Evolutionary conservation across 1,140 invertebrate genomes (phyloP).

Genomic region (Palaemon carinicauda): DNA sequence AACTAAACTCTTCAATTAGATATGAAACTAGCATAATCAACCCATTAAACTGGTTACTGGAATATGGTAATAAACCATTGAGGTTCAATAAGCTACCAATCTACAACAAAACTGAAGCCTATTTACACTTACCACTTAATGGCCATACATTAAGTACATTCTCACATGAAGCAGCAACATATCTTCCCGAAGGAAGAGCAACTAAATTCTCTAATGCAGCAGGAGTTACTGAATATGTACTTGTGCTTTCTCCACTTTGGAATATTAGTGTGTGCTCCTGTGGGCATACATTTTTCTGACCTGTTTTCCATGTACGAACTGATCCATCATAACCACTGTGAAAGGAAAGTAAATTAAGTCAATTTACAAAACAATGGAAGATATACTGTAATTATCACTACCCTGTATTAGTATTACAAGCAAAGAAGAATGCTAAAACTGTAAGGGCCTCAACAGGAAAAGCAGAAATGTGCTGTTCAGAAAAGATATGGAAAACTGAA

Average conservation of each 20-base stretch:
- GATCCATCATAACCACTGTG: slow-evolving; percentile 73
- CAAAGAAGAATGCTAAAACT: too few relatives aligned
- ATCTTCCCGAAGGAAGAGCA: slow-evolving; percentile 70
- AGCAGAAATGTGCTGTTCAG: too few relatives aligned
- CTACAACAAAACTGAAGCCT: not conserved
- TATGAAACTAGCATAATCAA: too few relatives aligned
- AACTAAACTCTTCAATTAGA: too few relatives aligned
- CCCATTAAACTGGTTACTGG: too few relatives aligned
- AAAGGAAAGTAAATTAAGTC: not conserved
- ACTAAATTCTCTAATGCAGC: slow-evolving; percentile 68
- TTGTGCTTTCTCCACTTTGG: slow-evolving; percentile 67
- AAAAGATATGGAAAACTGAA: too few relatives aligned
- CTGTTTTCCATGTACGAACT: slow-evolving; percentile 71
- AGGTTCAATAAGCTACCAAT: not conserved
- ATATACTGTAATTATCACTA: too few relatives aligned
- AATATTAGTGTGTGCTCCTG: slow-evolving; percentile 73
- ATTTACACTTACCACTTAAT: slow-evolving; percentile 63
- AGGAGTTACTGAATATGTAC: slow-evolving; percentile 69
- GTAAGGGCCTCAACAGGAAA: too few relatives aligned
- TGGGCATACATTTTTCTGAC: slow-evolving; percentile 64
- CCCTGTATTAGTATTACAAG: too few relatives aligned
- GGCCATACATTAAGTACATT: slow-evolving; percentile 72
- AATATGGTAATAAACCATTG: too few relatives aligned
- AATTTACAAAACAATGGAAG: not conserved
- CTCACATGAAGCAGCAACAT: slow-evolving; percentile 70